phyloP scores from a whole-genome alignment of 2,113 vertebrate genomes.

The Mastomys natalensis region DNA sequence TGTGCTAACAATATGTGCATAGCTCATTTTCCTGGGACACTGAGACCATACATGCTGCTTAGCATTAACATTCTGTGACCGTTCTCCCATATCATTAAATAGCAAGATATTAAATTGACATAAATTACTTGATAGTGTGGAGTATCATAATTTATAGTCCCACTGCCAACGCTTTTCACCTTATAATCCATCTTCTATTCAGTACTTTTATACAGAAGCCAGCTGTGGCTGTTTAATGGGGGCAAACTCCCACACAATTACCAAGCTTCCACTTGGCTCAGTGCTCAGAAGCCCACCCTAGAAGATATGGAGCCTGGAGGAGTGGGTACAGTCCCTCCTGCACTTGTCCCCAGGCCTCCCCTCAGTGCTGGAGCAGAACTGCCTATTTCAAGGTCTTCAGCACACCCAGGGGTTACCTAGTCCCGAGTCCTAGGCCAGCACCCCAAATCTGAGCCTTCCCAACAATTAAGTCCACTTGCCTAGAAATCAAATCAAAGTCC shows the following conservation, averaged over 20 bases:
- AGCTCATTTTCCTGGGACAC: conserved; percentile 45
- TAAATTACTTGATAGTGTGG: conserved; percentile 62
- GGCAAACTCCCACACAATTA: neutral
- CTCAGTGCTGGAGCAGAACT: neutral
- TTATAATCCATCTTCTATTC: neutral
- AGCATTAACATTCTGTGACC: conserved; percentile 60
- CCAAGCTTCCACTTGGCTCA: neutral
- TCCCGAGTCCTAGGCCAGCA: neutral
- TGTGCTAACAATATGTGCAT: neutral
- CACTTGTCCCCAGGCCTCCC: neutral
- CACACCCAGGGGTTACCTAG: neutral
- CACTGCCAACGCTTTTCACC: conserved; percentile 12
- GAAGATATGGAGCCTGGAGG: neutral
- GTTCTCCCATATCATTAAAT: conserved; percentile 58
- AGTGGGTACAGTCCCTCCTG: too few species aligned
- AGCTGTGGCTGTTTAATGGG: neutral
- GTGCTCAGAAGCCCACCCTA: neutral
- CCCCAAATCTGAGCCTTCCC: neutral
- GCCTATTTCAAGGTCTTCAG: neutral
- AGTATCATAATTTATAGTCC: conserved; percentile 42
- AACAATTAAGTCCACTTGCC: neutral
- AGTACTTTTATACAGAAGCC: neutral
- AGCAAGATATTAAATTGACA: conserved; percentile 58
- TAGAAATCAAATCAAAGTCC: neutral
- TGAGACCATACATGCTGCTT: neutral